These are phyloP conservation scores for Emys orbicularis DNA, from an alignment of 2,797 vertebrate species.

Conservation along the genomic window DNA sequence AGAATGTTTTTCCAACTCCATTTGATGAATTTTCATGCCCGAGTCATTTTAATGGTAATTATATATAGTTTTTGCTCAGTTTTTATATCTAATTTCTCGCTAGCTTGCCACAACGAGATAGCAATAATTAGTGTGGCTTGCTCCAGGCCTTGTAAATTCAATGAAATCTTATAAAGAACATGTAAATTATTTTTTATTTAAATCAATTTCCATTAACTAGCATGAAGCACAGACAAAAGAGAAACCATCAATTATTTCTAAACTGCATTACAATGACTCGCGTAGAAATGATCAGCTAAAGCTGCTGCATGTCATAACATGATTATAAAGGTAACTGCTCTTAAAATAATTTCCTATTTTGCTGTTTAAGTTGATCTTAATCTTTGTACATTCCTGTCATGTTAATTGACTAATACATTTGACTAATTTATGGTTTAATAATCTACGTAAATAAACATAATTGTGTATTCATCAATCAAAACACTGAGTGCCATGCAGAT, in stretches of 20 bases:
- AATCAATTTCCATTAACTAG: conserved; percentile 80
- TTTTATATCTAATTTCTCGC: conserved; percentile 79
- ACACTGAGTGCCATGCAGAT: background rate
- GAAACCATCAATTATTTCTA: conserved; percentile 72
- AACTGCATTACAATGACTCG: conserved; percentile 69
- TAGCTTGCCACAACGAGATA: conserved; percentile 72
- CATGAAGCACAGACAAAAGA: conserved; percentile 66
- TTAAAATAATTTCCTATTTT: conserved; percentile 10
- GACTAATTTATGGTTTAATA: conserved; percentile 65
- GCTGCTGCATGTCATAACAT: conserved; percentile 41
- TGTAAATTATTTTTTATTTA: conserved; percentile 76
- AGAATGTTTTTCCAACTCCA: conserved; percentile 69
- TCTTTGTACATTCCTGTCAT: conserved; percentile 6
- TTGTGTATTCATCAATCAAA: conserved; percentile 53
- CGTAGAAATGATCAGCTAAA: conserved; percentile 59
- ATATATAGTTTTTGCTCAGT: conserved; percentile 76
- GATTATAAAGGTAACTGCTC: conserved; percentile 53
- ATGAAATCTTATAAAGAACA: conserved; percentile 76
- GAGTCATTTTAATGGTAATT: conserved; percentile 81
- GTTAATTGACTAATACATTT: conserved; percentile 28
- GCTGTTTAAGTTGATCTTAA: conserved; percentile 32
- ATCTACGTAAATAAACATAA: conserved; percentile 37
- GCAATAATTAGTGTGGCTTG: conserved; percentile 78
- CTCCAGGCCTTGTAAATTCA: conserved; percentile 78
- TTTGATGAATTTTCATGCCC: conserved; percentile 77